Percentiles rank a stretch among this genome's conserved stretches.
Conservation (phyloP, 2,888 invertebrate species). For the Cephus sareptanus region DNA sequence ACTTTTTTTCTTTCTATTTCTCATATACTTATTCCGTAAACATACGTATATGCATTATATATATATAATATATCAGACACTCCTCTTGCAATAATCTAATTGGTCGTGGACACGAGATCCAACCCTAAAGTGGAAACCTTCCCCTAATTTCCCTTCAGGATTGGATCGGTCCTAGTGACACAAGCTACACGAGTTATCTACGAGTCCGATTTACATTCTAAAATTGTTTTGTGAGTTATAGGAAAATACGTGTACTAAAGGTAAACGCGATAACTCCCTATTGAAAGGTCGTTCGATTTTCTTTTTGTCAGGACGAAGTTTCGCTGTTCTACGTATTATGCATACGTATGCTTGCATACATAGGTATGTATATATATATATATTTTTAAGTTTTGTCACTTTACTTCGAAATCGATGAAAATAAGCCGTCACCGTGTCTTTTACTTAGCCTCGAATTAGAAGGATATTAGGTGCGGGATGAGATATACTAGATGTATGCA, state of each 20-base stretch:
- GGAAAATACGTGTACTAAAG: neutral
- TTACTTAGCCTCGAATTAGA: neutral
- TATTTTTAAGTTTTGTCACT: slow-evolving; percentile 21
- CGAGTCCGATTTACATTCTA: neutral
- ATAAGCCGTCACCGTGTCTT: neutral
- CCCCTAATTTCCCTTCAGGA: slow-evolving; percentile 59
- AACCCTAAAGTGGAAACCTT: slow-evolving; percentile 57
- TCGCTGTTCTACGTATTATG: neutral
- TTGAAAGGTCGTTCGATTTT: neutral
- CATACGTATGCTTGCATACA: slow-evolving; percentile 17
- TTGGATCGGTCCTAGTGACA: slow-evolving; percentile 32
- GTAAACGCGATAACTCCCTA: neutral
- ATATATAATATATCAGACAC: neutral
- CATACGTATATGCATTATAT: neutral
- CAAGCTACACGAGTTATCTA: neutral
- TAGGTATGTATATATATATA: slow-evolving; percentile 19
- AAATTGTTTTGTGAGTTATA: neutral
- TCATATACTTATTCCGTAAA: neutral
- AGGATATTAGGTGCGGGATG: slow-evolving; percentile 15
- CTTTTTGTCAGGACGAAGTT: neutral
- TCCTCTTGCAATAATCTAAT: neutral
- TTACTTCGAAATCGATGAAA: slow-evolving; percentile 22
- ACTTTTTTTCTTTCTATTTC: neutral
- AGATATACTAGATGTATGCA: neutral
- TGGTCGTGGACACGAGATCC: slow-evolving; percentile 19